Conservation (phyloP, 2,888 invertebrate species). For the Calameuta filiformis region DNA sequence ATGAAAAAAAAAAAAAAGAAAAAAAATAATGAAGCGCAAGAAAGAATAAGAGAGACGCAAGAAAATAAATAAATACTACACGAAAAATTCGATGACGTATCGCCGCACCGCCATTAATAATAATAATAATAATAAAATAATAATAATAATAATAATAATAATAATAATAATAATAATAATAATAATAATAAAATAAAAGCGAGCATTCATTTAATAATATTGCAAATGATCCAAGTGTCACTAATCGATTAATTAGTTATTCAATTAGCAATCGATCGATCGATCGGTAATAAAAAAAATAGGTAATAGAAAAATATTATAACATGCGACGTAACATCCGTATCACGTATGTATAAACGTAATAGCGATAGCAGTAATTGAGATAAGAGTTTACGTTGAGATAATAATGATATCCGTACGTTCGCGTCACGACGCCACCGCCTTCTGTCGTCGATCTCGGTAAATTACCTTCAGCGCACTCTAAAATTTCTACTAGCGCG, state of each 20-base stretch:
- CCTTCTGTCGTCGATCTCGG: neutral
- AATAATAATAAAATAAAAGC: slow-evolving; percentile 31
- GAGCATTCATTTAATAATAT: slow-evolving; percentile 26
- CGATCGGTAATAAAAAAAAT: slow-evolving; percentile 1
- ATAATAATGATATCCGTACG: neutral
- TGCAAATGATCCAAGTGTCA: slow-evolving; percentile 17
- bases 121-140: slow-evolving; percentile 25
- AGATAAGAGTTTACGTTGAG: neutral
- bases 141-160: slow-evolving; percentile 33
- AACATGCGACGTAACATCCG: neutral
- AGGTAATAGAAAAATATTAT: neutral
- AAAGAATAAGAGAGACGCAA: slow-evolving; percentile 1
- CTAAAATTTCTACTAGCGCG: neutral
- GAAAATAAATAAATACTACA: slow-evolving; percentile 22
- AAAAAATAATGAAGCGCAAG: neutral
- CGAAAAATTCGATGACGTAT: neutral
- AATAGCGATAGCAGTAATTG: neutral
- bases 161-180: slow-evolving; percentile 32
- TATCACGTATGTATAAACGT: neutral
- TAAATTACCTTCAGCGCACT: neutral
- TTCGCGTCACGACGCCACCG: neutral
- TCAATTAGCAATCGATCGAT: slow-evolving; percentile 15
- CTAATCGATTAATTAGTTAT: neutral
- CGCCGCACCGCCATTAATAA: slow-evolving; percentile 42
- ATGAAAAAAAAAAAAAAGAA: neutral